Evolutionary conservation across 2,888 invertebrate species (phyloP).

Genomic region (Tryphoninae sp.): DNA sequence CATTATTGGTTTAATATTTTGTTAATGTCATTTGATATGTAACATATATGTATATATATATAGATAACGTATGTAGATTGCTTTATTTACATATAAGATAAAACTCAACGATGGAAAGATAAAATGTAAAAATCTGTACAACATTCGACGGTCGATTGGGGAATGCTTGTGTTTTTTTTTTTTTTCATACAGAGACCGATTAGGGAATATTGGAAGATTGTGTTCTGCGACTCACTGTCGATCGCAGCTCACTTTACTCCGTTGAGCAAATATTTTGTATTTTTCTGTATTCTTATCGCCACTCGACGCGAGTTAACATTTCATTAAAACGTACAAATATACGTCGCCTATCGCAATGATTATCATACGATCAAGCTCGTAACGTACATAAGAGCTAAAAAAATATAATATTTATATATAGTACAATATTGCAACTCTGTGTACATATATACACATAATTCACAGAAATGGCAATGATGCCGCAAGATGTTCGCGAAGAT

Average conservation of each 20-base stretch:
- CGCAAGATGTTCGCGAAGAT: neutral
- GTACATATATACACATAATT: constrained; percentile 25
- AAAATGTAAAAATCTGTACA: constrained; percentile 39
- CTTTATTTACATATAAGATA: constrained; percentile 12
- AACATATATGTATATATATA: constrained; percentile 31
- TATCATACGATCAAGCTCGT: constrained; percentile 4
- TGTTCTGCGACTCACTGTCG: constrained; percentile 8
- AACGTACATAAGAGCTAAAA: neutral
- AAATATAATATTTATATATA: constrained; percentile 18
- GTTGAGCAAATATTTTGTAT: constrained; percentile 40
- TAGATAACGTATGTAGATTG: neutral
- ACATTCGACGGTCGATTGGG: constrained; percentile 37
- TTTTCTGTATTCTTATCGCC: constrained; percentile 25
- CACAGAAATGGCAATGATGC: constrained; percentile 12
- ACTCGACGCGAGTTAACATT: constrained; percentile 45
- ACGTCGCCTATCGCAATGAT: constrained; percentile 25
- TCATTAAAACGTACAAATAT: constrained; percentile 6
- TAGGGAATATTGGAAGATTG: neutral
- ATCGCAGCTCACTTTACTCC: constrained; percentile 24
- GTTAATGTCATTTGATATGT: neutral
- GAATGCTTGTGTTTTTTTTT: constrained; percentile 24
- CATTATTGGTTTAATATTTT: neutral
- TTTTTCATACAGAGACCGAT: constrained; percentile 5
- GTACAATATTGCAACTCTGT: neutral
- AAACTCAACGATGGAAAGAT: constrained; percentile 23